phyloP scores from a whole-genome alignment of 2,797 vertebrate genomes.

The Amniataba percoides region DNA sequence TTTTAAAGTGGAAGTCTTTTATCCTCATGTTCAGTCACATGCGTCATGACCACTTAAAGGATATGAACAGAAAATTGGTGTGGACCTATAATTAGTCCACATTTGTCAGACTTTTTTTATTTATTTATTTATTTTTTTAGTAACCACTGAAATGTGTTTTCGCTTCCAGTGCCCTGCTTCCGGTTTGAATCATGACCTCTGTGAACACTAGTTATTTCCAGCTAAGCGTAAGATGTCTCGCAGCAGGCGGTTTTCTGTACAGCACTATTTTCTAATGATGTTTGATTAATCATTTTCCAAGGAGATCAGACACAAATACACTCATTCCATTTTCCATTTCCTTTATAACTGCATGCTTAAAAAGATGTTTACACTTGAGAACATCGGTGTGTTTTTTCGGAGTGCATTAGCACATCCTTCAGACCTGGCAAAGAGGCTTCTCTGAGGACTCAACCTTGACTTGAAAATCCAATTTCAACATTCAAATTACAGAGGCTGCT shows the following conservation, averaged over 20 bases:
- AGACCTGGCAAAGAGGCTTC: background rate
- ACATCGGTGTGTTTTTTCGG: background rate
- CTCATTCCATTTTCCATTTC: too few species aligned
- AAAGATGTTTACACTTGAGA: background rate
- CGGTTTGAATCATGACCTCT: conserved; percentile 1
- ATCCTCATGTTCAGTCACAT: conserved; percentile 4
- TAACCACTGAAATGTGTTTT: background rate
- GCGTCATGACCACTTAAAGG: background rate
- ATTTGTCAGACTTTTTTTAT: background rate
- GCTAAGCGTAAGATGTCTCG: background rate
- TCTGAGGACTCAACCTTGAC: conserved; percentile 8
- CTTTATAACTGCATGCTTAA: too few species aligned
- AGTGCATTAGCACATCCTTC: background rate
- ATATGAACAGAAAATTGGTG: background rate
- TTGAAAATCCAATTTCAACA: background rate
- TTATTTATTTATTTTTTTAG: too few species aligned
- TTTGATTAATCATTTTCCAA: background rate
- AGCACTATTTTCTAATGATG: background rate
- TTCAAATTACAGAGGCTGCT: background rate
- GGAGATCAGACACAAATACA: background rate
- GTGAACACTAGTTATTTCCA: background rate
- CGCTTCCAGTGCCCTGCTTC: background rate
- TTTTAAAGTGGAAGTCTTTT: conserved; percentile 30
- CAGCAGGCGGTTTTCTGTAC: background rate
- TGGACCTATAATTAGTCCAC: conserved; percentile 22